Base-by-base conservation (phyloP, 1,140 invertebrate species). In the Periplaneta americana region DNA sequence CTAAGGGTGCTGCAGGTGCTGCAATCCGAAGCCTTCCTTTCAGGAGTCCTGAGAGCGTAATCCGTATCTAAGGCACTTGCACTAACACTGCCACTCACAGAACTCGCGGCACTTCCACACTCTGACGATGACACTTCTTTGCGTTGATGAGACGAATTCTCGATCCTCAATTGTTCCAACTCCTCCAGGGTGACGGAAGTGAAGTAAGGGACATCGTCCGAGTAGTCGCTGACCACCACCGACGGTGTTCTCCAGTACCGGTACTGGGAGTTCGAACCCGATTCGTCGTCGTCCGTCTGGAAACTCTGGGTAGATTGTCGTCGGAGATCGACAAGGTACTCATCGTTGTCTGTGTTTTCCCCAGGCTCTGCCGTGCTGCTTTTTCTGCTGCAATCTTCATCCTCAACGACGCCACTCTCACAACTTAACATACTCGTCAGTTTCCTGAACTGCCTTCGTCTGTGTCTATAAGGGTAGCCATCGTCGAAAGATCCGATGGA, bases 201-300 rank as follows among this genome's bases (percentile, higher is more conserved):
- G 15, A 39, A 78, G 17, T 3, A 37, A 10, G 31, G 35, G 28
- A 66, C 34, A 84, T 94, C 94, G 85, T 96, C 94, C 0, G 94
- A 95, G 85, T 95, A 95, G 86, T 96, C 95, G 84, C 94, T 95
- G 2, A 96, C 93, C 5, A 96, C 94, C 28, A 96, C 95, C 31
- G 94, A 95, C 0, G 95, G 95, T 0, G 95, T 95, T 36, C 95
- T 87, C 85, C 94, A 93, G 84, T 91, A 94, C 1, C 94, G 89
- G 81, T 78, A 81, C 75, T 28, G 34, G 13, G 36, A 33, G 22
- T 34, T 79, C 81, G 37, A 18, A 48, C 18, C 31, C 36, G 79
- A 36, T 74, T 82, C 48, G 18, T 82, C 74, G 48, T 79, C 39
- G 28, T 66, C 48, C 2, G 80, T 78, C n/a, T 57, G 17, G 17